Conservation (phyloP, 1,140 invertebrate genomes). For the Atopsyche davidsoni region DNA sequence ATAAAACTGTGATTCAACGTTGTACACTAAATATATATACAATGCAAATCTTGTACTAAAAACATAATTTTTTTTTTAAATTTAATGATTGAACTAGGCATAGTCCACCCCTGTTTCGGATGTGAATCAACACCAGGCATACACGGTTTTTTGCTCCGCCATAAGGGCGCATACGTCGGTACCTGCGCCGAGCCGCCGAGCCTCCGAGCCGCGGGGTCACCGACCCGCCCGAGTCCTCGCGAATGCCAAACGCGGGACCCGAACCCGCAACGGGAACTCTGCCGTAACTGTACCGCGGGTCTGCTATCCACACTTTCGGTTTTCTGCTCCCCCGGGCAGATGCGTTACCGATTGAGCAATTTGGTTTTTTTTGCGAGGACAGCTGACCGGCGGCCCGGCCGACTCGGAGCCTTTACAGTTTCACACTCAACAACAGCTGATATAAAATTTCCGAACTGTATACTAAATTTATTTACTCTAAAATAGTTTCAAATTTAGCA, state of each 20-base stretch:
- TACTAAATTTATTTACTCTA: too few relatives aligned
- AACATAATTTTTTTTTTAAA: too few relatives aligned
- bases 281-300: not conserved
- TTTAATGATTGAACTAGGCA: not conserved
- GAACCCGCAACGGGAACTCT: constrained; percentile 6
- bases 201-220: constrained; percentile 15
- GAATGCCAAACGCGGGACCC: not conserved
- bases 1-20: too few relatives aligned
- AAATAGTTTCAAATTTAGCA: too few relatives aligned
- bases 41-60: too few relatives aligned
- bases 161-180: constrained; percentile 22
- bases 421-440: too few relatives aligned
- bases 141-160: constrained; percentile 16
- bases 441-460: too few relatives aligned
- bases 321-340: constrained; percentile 16
- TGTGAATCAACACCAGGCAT: constrained; percentile 22
- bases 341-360: constrained; percentile 26
- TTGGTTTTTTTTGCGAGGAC: too few relatives aligned
- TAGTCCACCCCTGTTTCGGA: constrained; percentile 15
- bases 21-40: too few relatives aligned
- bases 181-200: constrained; percentile 1
- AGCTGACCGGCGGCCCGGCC: too few relatives aligned
- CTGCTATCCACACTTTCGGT: constrained; percentile 22
- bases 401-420: too few relatives aligned
- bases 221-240: constrained; percentile 5